Evolutionary conservation across 1,140 invertebrate species (phyloP).

Genomic region (Leptopilina boulardi): DNA sequence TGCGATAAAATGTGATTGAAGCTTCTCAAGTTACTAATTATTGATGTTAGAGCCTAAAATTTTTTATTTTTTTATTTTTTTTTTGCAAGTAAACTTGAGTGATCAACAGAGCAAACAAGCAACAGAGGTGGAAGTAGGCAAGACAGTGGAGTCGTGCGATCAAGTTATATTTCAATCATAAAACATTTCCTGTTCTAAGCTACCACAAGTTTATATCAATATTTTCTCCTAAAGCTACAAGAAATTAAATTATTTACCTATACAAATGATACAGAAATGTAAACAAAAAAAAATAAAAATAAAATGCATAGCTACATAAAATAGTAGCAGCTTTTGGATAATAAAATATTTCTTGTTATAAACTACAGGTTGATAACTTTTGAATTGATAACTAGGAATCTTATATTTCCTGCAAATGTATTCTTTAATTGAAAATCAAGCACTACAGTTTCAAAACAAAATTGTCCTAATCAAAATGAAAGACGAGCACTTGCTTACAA

Average conservation of each 20-base stretch:
- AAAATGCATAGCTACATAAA: too few relatives aligned
- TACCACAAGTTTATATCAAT: background rate
- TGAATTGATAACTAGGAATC: too few relatives aligned
- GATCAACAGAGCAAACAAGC: slow-evolving; percentile 11
- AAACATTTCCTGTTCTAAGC: slow-evolving; percentile 31
- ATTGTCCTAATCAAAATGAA: background rate
- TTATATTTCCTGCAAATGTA: too few relatives aligned
- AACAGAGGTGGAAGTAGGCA: slow-evolving; percentile 19
- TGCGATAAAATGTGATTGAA: background rate
- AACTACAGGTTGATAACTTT: too few relatives aligned
- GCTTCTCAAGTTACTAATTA: slow-evolving; percentile 19
- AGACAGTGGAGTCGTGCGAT: slow-evolving; percentile 27
- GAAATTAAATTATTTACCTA: background rate
- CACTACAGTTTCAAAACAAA: background rate
- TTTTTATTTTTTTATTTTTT: too few relatives aligned
- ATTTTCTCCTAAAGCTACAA: background rate
- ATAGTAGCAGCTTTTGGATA: too few relatives aligned
- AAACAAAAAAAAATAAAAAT: background rate
- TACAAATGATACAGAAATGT: too few relatives aligned
- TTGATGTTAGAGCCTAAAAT: background rate
- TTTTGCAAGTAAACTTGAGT: slow-evolving; percentile 15
- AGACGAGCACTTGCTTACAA: background rate
- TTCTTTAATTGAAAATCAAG: background rate
- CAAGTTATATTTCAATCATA: slow-evolving; percentile 20
- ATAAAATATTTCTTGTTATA: too few relatives aligned